Evolutionary conservation across 2,888 invertebrate genomes (phyloP), one percentile per base, ranked within the genome.

Genomic region (Eristalinus aeneus): DNA sequence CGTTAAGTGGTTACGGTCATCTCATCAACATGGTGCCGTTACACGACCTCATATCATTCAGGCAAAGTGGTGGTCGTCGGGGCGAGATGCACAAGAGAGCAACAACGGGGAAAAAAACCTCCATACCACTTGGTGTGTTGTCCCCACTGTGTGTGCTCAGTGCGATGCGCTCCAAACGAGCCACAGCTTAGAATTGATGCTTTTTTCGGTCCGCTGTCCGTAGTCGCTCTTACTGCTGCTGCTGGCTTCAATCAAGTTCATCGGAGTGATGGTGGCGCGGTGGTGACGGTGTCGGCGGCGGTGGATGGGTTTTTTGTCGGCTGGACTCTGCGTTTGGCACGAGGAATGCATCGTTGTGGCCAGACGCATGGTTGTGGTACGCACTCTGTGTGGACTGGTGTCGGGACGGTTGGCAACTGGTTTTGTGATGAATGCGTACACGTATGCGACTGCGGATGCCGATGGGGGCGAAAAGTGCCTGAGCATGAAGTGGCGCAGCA

Each of bases 1-100:
- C 69, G 86, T 86, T 82, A 82, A 82, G 81, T 82, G 86, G 81
- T 82, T 69, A 69, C 78, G 77, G 82, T 67, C 86, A 82, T 86
- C 86, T 77, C 86, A 82, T 86, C 82, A 86, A 77, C 82, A 82
- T 74, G 86, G 71, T 86, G 82, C 86, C 86, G 86, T 86, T 86
- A 86, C 77, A 86, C 71, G 86, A 86, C 86, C 86, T 82, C 86
- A 78, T 86, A 86, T 82, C 82, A 74, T 64, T 71, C 56, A 56
- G 46, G 69, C 61, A 65, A n/a, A n/a, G 6, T 4, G 4, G n/a
- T 4, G 39, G n/a, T 12, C 12, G 12, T 12, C 12, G 39, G 39
- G 5, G 39, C 2, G 39, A 4, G 39, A 39, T 46, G 46, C 46
- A 46, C 46, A 46, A 46, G 46, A 69, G 72, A 77, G 78, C 86